Percentiles rank a stretch among this genome's conserved stretches.
These are phyloP conservation scores for Gymnosoma rotundatum DNA, from an alignment of 2,888 invertebrate genomes.

Conservation along the genomic window DNA sequence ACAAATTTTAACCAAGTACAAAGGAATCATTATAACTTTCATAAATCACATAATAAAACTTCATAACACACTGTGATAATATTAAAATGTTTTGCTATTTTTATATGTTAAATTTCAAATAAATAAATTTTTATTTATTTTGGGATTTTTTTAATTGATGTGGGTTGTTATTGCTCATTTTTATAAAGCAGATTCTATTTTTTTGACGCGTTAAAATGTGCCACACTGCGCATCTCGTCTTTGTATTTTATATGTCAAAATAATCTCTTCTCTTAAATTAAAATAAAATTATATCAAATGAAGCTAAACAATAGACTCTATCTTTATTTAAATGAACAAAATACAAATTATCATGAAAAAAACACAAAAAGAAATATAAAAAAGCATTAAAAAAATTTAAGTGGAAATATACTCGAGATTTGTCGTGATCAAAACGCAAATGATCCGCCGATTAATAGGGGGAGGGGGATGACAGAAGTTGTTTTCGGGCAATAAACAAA, in stretches of 20 bases:
- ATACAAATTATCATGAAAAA: conserved; percentile 56
- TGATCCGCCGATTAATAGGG: conserved; percentile 20
- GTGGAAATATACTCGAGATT: conserved; percentile 57
- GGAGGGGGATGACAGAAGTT: conserved; percentile 38
- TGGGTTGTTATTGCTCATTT: background rate
- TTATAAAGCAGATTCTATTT: background rate
- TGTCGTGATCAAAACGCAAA: conserved; percentile 33
- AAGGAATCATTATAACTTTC: conserved; percentile 19
- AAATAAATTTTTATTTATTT: conserved; percentile 25
- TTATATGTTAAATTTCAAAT: conserved; percentile 9
- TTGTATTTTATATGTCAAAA: conserved; percentile 69
- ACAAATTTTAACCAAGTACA: conserved; percentile 18
- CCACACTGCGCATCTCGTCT: conserved; percentile 73
- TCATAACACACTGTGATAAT: conserved; percentile 10
- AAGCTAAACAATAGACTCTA: conserved; percentile 54
- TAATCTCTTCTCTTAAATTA: conserved; percentile 64
- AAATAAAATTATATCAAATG: conserved; percentile 49
- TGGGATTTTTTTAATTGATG: conserved; percentile 1
- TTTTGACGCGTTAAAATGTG: conserved; percentile 55
- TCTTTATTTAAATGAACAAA: conserved; percentile 52
- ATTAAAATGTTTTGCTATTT: conserved; percentile 3
- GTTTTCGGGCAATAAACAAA: conserved; percentile 21
- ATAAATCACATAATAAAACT: conserved; percentile 51
- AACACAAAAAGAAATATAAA: conserved; percentile 48
- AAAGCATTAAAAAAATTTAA: conserved; percentile 33